These are phyloP conservation scores for Chaunax sp. DNA, from an alignment of 2,797 vertebrate species.

Conservation along the genomic window DNA sequence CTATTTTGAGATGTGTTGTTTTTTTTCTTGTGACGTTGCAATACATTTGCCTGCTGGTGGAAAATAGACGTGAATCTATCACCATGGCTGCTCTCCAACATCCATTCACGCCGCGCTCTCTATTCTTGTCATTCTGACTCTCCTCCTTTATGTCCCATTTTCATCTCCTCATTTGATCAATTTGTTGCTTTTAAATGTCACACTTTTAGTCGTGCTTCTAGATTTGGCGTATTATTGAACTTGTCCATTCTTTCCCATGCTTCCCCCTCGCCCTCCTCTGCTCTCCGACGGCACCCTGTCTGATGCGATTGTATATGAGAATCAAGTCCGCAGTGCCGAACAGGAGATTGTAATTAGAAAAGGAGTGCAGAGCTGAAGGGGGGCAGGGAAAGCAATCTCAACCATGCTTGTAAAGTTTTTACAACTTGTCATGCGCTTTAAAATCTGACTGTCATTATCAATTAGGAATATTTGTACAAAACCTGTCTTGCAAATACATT, in stretches of 20 bases:
- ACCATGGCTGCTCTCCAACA: constrained; percentile 54
- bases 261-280: constrained; percentile 12
- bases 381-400: constrained; percentile 9
- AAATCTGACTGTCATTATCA: constrained; percentile 5
- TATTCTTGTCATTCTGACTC: constrained; percentile 16
- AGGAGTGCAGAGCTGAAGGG: constrained; percentile 30
- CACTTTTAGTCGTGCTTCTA: not conserved
- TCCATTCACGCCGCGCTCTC: constrained; percentile 52
- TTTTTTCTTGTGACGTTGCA: constrained; percentile 53
- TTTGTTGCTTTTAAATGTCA: constrained; percentile 10
- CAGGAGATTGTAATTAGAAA: constrained; percentile 53
- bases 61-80: constrained; percentile 75
- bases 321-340: constrained; percentile 46
- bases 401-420: constrained; percentile 14
- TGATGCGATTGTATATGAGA: constrained; percentile 58
- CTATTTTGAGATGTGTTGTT: constrained; percentile 72
- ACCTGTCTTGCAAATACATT: not conserved
- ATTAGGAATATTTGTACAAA: constrained; percentile 17
- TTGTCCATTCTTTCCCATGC: not conserved
- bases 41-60: constrained; percentile 69
- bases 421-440: constrained; percentile 16
- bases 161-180: not conserved
- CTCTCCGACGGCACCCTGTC: constrained; percentile 34
- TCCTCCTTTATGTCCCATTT: constrained; percentile 12
- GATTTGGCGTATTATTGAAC: constrained; percentile 1